Evolutionary conservation across 2,797 vertebrate genomes (phyloP).

Genomic region (Thaleichthys pacificus): DNA sequence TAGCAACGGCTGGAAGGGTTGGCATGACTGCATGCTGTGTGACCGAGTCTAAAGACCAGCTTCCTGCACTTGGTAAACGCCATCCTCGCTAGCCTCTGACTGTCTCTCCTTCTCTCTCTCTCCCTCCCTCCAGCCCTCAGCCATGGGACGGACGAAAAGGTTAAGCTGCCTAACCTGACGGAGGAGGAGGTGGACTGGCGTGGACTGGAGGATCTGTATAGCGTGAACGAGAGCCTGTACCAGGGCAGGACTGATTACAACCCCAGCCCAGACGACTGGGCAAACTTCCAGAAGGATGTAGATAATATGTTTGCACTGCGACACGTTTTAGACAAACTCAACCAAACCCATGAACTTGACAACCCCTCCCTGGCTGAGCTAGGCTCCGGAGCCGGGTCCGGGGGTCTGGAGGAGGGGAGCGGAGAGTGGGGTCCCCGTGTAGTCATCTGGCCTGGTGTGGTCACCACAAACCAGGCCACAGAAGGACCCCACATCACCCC

Average conservation of each 20-base stretch:
- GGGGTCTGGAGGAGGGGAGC: conserved; percentile 76
- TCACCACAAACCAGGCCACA: conserved; percentile 50
- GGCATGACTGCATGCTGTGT: conserved; percentile 71
- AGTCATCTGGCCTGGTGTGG: conserved; percentile 51
- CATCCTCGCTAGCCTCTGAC: conserved; percentile 31
- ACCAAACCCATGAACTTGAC: conserved; percentile 73
- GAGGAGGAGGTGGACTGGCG: conserved; percentile 88
- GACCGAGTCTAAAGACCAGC: conserved; percentile 20
- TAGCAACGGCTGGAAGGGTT: conserved; percentile 47
- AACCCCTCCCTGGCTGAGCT: conserved; percentile 67
- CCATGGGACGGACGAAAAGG: conserved; percentile 97
- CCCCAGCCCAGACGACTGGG: conserved; percentile 89
- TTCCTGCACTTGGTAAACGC: not conserved
- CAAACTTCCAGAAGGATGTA: conserved; percentile 97
- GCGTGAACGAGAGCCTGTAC: conserved; percentile 86
- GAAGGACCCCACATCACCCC: conserved; percentile 59
- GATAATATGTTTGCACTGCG: conserved; percentile 98
- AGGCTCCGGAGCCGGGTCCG: conserved; percentile 75
- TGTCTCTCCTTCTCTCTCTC: conserved; percentile 31
- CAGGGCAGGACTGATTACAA: conserved; percentile 86
- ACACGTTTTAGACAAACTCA: conserved; percentile 83
- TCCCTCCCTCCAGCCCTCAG: conserved; percentile 80
- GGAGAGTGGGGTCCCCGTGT: conserved; percentile 54
- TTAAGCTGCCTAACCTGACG: conserved; percentile 83
- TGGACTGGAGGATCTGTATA: conserved; percentile 89